Evolutionary conservation across 2,113 vertebrate species (phyloP), one percentile per base, ranked within the genome.

Genomic region (Sinosuthora webbiana): DNA sequence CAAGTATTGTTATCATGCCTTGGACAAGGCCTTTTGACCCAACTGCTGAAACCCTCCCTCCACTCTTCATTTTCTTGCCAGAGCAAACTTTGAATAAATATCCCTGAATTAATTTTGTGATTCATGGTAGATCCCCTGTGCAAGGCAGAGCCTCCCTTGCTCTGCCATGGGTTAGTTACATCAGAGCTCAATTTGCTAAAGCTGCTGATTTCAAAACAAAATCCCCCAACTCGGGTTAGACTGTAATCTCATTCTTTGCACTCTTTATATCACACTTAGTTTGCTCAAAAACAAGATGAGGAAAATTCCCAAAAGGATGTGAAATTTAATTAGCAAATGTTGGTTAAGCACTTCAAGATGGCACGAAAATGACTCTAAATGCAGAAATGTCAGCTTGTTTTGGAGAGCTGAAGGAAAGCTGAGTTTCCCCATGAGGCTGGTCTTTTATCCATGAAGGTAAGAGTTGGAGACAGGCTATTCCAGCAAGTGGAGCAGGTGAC

Each of bases 281-380:
- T 94, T 95, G 75, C 93, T 90, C 55, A 87, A 95, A 95, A 94
- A 76, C 95, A 94, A 76, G 81, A 85, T 15, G 74, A 95, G 78
- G 67, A 94, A 83, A 91, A 83, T 69, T 94, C 94, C 91, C 89
- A 5, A 75, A 96, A 93, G 95, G 84, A 95, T 95, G 70, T 79
- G 77, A 93, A 91, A 93, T 95, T 91, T 94, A 94, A 97, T 96
- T 95, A 95, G 95, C 81, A 69, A 93, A 50, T 74, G 75, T 90
- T 96, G 93, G 74, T 95, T 87, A 95, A 95, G 87, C 93, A 91
- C 84, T 93, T 95, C 74, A 85, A 83, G 89, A 91, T 85, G 89
- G 67, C 84, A 57, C 27, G 3, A 79, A 90, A 95, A 85, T 69
- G 3, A 69, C 67, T 90, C n/a, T 24, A 41, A 82, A 91, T 78